Conservation (phyloP, 1,140 invertebrate species). For the Calliopsis andreniformis region DNA sequence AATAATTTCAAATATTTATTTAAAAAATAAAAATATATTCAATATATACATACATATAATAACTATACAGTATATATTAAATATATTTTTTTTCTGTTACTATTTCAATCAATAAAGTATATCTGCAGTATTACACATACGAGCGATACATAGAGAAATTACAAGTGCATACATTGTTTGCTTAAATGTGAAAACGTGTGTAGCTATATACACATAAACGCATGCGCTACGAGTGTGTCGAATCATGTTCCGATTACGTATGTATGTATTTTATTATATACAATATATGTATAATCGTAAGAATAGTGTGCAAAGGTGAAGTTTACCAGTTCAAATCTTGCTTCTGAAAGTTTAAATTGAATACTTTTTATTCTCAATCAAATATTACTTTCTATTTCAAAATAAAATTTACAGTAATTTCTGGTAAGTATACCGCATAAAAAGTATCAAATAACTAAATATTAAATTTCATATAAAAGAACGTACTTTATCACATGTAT, state of each 20-base stretch:
- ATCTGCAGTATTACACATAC: background rate
- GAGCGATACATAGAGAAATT: too few species aligned
- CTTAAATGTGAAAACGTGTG: background rate
- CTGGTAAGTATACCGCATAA: slow-evolving; percentile 1
- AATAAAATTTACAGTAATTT: background rate
- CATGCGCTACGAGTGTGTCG: slow-evolving; percentile 19
- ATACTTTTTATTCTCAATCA: slow-evolving; percentile 14
- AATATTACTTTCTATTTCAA: slow-evolving; percentile 19
- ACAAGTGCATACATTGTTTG: background rate
- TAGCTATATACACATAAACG: slow-evolving; percentile 25
- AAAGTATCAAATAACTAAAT: background rate
- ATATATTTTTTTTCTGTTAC: background rate
- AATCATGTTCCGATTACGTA: too few species aligned
- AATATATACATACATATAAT: too few species aligned
- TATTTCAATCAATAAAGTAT: background rate
- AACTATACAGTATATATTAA: too few species aligned
- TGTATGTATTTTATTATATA: background rate
- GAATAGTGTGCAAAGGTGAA: slow-evolving; percentile 10
- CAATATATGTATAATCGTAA: background rate
- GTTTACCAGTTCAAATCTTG: slow-evolving; percentile 32
- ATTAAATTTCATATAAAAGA: background rate
- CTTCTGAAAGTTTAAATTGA: slow-evolving; percentile 16
- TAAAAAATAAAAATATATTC: too few species aligned
- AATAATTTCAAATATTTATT: too few species aligned
- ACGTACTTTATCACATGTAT: background rate